Evolutionary conservation across 2,113 vertebrate species (phyloP).

Genomic region (Oxyura jamaicensis): DNA sequence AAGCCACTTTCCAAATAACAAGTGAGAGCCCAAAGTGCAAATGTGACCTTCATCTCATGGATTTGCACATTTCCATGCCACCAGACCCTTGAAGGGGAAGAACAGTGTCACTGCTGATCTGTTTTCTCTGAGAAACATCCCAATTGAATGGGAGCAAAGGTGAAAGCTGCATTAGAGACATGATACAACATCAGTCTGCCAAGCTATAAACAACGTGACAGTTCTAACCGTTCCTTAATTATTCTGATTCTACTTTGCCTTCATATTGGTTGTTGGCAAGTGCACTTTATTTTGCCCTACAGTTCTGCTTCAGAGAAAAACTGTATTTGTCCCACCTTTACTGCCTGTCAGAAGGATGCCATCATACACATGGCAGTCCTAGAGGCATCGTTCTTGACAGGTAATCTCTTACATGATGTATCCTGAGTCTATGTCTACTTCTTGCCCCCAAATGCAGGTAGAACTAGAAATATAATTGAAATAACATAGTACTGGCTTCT

Average conservation of each 20-base stretch:
- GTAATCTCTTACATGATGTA: neutral
- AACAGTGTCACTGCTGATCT: neutral
- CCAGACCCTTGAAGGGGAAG: neutral
- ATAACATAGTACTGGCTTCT: neutral
- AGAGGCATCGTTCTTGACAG: neutral
- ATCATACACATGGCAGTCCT: neutral
- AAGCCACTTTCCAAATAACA: neutral
- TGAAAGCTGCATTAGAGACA: neutral
- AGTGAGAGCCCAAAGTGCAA: neutral
- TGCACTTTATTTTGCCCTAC: neutral
- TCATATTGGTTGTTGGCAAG: neutral
- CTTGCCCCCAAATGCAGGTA: neutral
- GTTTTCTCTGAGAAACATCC: neutral
- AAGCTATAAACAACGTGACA: neutral
- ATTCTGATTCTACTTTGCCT: neutral
- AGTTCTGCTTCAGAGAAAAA: neutral
- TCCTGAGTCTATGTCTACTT: neutral
- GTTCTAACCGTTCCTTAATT: neutral
- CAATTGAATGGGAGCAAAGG: neutral
- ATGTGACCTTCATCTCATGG: neutral
- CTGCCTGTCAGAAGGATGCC: neutral
- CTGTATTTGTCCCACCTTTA: neutral
- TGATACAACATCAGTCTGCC: neutral
- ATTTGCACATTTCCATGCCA: constrained; percentile 7
- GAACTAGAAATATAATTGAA: neutral